A percentile compares a stretch with the other conserved stretches of the same genome.
phyloP scores from a whole-genome alignment of 1,140 invertebrate genomes.

The Drosophila jambulina region DNA sequence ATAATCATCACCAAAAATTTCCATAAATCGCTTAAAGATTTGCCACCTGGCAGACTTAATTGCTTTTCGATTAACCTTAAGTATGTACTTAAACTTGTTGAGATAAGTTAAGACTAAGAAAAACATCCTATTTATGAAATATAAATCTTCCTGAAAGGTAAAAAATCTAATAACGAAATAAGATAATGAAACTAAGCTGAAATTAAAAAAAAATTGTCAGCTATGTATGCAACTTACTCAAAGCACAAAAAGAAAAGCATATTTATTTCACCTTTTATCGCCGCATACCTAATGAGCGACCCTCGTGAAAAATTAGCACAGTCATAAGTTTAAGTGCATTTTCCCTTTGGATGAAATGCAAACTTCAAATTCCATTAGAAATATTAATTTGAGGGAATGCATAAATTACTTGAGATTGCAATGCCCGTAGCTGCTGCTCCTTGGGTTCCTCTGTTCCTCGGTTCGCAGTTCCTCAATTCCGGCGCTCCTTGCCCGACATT shows the following conservation, averaged over 20 bases:
- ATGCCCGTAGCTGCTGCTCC: constrained; percentile 32
- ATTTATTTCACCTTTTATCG: constrained; percentile 9
- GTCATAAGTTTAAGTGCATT: constrained; percentile 30
- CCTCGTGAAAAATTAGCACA: constrained; percentile 47
- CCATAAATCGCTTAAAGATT: background rate
- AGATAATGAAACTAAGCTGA: background rate
- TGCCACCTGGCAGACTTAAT: background rate
- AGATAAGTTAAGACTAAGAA: constrained; percentile 2
- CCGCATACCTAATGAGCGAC: constrained; percentile 18
- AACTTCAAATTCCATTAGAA: constrained; percentile 75
- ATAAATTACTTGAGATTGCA: constrained; percentile 59
- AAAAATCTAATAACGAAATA: background rate
- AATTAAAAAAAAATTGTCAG: background rate
- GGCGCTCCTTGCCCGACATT: constrained; percentile 4
- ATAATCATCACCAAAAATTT: background rate
- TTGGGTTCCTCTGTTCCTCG: background rate
- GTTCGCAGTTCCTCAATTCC: background rate
- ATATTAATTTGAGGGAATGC: constrained; percentile 69
- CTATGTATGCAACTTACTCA: background rate
- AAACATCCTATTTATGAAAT: background rate
- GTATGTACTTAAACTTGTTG: background rate
- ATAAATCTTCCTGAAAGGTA: background rate
- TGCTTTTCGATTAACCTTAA: background rate
- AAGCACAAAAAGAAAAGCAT: background rate
- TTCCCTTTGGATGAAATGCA: constrained; percentile 65